A percentile compares a stretch with the other conserved stretches of the same genome.
Evolutionary conservation across 2,797 vertebrate genomes (phyloP).

Genomic region (Sphenopsis melanotis): DNA sequence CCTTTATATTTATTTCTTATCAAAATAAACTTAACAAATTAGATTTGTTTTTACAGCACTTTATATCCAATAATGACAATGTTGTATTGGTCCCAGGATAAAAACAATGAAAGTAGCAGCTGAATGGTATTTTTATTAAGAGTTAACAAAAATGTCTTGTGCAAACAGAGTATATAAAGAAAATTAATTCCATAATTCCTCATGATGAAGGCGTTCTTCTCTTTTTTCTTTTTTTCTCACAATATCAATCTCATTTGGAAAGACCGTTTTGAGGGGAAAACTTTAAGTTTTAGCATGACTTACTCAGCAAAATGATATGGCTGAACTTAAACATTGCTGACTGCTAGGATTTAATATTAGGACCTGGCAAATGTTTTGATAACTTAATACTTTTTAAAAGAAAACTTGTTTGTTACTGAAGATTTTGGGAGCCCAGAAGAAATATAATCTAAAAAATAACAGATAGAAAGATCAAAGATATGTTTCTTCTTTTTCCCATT

Average conservation of each 20-base stretch:
- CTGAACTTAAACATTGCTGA: conserved; percentile 38
- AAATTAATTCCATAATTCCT: conserved; percentile 69
- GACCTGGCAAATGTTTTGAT: conserved; percentile 48
- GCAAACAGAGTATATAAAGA: conserved; percentile 54
- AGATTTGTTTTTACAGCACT: conserved; percentile 70
- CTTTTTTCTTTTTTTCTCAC: conserved; percentile 48
- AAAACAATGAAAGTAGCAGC: conserved; percentile 67
- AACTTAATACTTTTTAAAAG: conserved; percentile 49
- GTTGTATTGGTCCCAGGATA: conserved; percentile 62
- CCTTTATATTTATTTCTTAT: conserved; percentile 72
- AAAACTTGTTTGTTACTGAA: conserved; percentile 46
- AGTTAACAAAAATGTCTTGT: conserved; percentile 65
- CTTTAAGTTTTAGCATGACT: conserved; percentile 38
- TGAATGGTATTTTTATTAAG: conserved; percentile 67
- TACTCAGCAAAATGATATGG: conserved; percentile 42
- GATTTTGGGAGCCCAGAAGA: conserved; percentile 10
- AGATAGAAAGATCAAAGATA: conserved; percentile 29
- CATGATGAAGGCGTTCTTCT: conserved; percentile 35
- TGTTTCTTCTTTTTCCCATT: conserved; percentile 44
- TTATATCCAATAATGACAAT: conserved; percentile 67
- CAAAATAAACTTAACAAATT: conserved; percentile 72
- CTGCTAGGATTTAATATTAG: conserved; percentile 46
- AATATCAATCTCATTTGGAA: conserved; percentile 60
- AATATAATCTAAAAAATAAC: conserved; percentile 49
- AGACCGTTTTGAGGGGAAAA: conserved; percentile 34